A percentile compares a stretch with the other conserved stretches of the same genome.
These are phyloP conservation scores for Myiozetetes cayanensis DNA, from an alignment of 2,113 vertebrate genomes.

Conservation along the genomic window DNA sequence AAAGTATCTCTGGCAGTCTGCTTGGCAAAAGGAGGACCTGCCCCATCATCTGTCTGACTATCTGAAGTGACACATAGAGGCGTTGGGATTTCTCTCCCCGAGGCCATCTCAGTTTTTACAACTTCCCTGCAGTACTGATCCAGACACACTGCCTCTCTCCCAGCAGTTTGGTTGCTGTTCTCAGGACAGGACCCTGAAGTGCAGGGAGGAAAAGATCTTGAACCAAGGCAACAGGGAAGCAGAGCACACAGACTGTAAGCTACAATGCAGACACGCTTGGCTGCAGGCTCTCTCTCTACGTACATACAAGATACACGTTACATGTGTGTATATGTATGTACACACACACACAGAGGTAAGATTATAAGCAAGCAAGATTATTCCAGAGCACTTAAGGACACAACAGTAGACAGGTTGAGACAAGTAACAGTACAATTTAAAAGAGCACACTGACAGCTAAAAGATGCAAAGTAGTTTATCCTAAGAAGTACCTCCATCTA, in stretches of 20 bases:
- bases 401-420: conserved; percentile 25
- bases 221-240: neutral
- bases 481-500: conserved; percentile 3
- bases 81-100: neutral
- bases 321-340: neutral
- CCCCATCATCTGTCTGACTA: neutral
- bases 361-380: neutral
- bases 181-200: neutral
- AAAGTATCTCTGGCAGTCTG: neutral
- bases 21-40: neutral
- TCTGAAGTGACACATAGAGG: neutral
- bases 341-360: neutral
- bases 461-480: conserved; percentile 52
- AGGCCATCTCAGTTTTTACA: neutral
- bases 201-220: neutral
- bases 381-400: conserved; percentile 44
- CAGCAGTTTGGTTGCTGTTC: neutral
- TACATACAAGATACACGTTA: neutral
- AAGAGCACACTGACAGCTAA: neutral
- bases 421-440: neutral
- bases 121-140: neutral
- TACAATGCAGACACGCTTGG: accelerated
- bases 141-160: neutral
- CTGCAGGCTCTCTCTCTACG: neutral
- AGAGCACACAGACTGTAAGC: neutral